Percentiles rank a stretch among this genome's conserved stretches.
Conservation (phyloP, 2,888 invertebrate species). For the Caenorhabditis sp. region DNA sequence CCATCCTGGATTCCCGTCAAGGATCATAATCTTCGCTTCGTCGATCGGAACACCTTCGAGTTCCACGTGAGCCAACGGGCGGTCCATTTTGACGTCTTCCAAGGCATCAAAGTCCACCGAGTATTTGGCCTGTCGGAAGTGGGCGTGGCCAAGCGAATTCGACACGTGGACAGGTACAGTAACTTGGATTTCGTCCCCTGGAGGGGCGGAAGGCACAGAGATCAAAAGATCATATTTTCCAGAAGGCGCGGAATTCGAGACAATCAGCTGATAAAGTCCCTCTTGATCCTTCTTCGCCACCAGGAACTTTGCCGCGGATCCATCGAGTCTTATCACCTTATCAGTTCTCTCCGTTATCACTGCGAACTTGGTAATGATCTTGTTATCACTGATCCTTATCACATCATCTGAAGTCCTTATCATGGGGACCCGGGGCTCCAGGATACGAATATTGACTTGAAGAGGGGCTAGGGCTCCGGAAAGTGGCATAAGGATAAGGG, state of each 20-base stretch:
- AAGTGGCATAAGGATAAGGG: constrained; percentile 52
- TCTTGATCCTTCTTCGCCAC: constrained; percentile 32
- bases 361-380: constrained; percentile 69
- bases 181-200: constrained; percentile 17
- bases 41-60: constrained; percentile 75
- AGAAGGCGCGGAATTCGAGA: constrained; percentile 60
- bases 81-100: constrained; percentile 31
- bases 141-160: constrained; percentile 66
- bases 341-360: constrained; percentile 55
- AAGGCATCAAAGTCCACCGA: constrained; percentile 56
- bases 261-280: constrained; percentile 59
- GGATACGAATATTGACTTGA: constrained; percentile 66
- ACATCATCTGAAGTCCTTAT: constrained; percentile 69
- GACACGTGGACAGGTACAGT: constrained; percentile 58
- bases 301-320: constrained; percentile 52
- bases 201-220: constrained; percentile 9
- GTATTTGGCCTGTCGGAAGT: constrained; percentile 68
- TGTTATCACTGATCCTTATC: constrained; percentile 67
- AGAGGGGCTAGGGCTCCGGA: constrained; percentile 49
- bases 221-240: constrained; percentile 64
- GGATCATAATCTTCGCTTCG: constrained; percentile 73
- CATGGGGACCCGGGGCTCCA: constrained; percentile 37
- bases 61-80: constrained; percentile 72
- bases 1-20: constrained; percentile 79
- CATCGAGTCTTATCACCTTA: constrained; percentile 25